Evolutionary conservation across 2,113 vertebrate genomes (phyloP), one percentile per base, ranked within the genome.

Genomic region (Podilymbus podiceps): DNA sequence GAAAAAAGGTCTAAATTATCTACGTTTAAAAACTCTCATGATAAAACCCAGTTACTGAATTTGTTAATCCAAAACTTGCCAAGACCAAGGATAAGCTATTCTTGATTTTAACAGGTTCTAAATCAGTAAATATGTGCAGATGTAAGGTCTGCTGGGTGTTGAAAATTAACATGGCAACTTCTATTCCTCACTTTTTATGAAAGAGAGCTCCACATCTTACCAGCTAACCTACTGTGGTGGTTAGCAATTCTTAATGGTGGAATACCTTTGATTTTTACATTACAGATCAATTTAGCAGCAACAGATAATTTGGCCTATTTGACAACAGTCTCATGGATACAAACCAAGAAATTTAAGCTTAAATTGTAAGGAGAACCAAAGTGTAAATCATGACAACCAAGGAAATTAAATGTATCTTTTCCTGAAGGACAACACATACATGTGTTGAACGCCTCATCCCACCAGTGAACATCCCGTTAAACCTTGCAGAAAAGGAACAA

Each of bases 81-180:
- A 40, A 77, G 33, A 44, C 12, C 38, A 53, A 88, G 23, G 30
- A 76, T 68, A 56, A 64, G 6, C 14, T 78, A 23, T 33, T 68
- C 35, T 21, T 73, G 24, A 30, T 64, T 88, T 47, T 69, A 64
- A 47, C 4, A 13, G 19, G 8, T 49, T 73, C 31, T 35, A 20
- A 90, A 77, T 64, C 49, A 30, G 31, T 63, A 87, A 92, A 59
- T 59, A 50, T 78, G 52, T 49, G n/a, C 50, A 68, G 47, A 60
- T 21, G 4, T 53, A 59, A 71, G 8, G 30, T 20, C 18, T 58
- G 47, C 66, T 94, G 50, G 35, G 44, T 95, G 76, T 77, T 64
- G 69, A 91, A 96, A 95, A 94, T 40, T 25, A 94, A 56, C 72
- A 90, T 52, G 52, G 71, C 46, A 79, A 85, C 20, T 79, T 95